Evolutionary conservation across 1,140 invertebrate genomes (phyloP).

Genomic region (Zaprionus ornatus): DNA sequence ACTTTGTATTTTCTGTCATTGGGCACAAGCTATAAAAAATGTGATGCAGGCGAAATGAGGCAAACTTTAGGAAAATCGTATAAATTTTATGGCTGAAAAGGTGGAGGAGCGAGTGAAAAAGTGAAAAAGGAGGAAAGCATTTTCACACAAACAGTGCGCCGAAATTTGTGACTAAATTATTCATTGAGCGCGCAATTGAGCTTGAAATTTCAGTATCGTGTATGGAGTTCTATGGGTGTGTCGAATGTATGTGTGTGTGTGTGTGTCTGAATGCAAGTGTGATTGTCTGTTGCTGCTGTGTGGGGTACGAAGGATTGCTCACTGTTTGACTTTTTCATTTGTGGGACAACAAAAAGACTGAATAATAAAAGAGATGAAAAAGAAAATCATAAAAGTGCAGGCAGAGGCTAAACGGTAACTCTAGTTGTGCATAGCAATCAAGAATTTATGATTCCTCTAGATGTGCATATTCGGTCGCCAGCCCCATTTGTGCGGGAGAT

Average conservation of each 20-base stretch:
- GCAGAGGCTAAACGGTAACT: slow-evolving; percentile 16
- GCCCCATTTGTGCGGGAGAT: neutral
- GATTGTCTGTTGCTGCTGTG: slow-evolving; percentile 3
- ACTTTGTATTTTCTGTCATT: neutral
- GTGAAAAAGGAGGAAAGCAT: slow-evolving; percentile 31
- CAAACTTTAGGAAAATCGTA: slow-evolving; percentile 1
- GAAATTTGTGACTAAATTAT: slow-evolving; percentile 78
- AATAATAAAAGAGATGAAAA: slow-evolving; percentile 16
- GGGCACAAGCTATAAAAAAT: neutral
- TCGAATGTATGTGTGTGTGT: neutral
- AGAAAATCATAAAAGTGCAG: neutral
- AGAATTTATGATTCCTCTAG: slow-evolving; percentile 25
- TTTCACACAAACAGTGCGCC: slow-evolving; percentile 72
- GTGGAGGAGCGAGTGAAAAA: neutral
- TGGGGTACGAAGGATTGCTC: slow-evolving; percentile 38
- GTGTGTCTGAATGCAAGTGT: slow-evolving; percentile 22
- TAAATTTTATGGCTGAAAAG: slow-evolving; percentile 1
- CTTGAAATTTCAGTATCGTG: slow-evolving; percentile 55
- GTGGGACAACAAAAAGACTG: slow-evolving; percentile 28
- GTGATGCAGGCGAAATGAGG: neutral
- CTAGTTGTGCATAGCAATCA: slow-evolving; percentile 33
- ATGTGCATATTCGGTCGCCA: neutral
- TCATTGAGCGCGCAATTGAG: slow-evolving; percentile 77
- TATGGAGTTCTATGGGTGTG: neutral
- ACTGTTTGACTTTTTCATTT: slow-evolving; percentile 32